Base-by-base conservation (phyloP, 2,797 vertebrate genomes). In the Crax fasciolata region DNA sequence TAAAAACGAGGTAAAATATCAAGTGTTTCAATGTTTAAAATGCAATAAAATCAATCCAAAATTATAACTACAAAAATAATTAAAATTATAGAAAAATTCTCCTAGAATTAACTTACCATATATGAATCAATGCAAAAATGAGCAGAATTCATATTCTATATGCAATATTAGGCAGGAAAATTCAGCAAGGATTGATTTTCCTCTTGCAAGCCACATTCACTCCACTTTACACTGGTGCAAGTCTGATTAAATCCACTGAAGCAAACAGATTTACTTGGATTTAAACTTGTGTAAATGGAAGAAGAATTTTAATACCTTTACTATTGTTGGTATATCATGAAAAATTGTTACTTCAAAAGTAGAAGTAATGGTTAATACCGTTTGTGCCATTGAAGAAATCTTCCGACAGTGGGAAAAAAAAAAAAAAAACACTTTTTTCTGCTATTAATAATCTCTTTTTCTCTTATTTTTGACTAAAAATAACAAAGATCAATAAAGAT, bases 281-380 rank as follows among this genome's bases (percentile, higher is more conserved):
- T 82, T 82, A 62, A 83, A 52, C 21, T 23, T 28, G 8, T 46
- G 32, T 52, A 62, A 66, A 54, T 32, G 27, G 7, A 25, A 66
- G 32, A 88, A 68, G 49, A 71, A 51, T 38, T 84, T 75, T 61
- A 58, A 48, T 72, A 27, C 30, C 20, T 81, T 72, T 30, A 27
- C 4, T 75, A 72, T 83, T 84, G 13, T 76, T 89, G 10, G 4
- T 75, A 24, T 43, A 13, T 61, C 35, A 55, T 58, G 43, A 81
- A 80, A 96, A 93, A 39, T 43, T 11, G 4, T 83, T 48, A 27
- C 92, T 93, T 93, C 28, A 70, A 58, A 85, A 32, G n/a, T 20
- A 35, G 32, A 90, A 67, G 25, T 84, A 27, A 32, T 51, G 32
- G 25, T 71, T 87, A 70, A 57, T 79, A 48, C 52, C 1, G 79